These are phyloP conservation scores for Celastrina argiolus DNA, from an alignment of 2,888 invertebrate genomes.

Conservation along the genomic window DNA sequence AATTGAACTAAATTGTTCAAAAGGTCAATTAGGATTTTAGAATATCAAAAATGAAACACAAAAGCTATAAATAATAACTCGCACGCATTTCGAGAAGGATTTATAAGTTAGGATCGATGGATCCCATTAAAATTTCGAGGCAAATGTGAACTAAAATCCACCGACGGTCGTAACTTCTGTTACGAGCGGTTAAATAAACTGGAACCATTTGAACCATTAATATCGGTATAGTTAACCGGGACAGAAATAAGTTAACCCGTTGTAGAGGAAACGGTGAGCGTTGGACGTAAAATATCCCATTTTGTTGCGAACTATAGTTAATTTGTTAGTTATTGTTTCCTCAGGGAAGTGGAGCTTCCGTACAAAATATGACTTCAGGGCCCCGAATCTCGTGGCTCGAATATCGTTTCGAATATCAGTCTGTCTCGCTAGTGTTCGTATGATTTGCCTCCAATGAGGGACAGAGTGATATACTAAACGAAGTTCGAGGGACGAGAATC, in stretches of 20 bases:
- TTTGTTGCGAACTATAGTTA: background rate
- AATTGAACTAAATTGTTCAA: no score
- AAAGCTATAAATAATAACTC: background rate
- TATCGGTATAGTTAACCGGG: slow-evolving; percentile 50
- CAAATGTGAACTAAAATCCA: slow-evolving; percentile 55
- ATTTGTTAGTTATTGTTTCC: slow-evolving; percentile 15
- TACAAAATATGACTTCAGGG: no score
- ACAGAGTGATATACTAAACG: no score
- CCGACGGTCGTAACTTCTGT: slow-evolving; percentile 63
- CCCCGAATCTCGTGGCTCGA: no score
- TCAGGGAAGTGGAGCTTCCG: background rate
- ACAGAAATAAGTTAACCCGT: slow-evolving; percentile 68
- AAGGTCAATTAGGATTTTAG: no score
- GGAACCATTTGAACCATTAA: slow-evolving; percentile 64
- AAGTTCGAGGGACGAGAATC: no score
- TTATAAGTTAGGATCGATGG: background rate
- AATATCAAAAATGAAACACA: background rate
- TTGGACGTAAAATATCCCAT: background rate
- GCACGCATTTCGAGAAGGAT: background rate
- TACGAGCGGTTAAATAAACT: slow-evolving; percentile 74
- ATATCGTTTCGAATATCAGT: no score
- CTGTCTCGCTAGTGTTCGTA: no score
- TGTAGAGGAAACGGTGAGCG: slow-evolving; percentile 38
- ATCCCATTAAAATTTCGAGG: slow-evolving; percentile 1
- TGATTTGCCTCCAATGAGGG: no score